phyloP scores from a whole-genome alignment of 2,113 vertebrate genomes.

The Alces alces region DNA sequence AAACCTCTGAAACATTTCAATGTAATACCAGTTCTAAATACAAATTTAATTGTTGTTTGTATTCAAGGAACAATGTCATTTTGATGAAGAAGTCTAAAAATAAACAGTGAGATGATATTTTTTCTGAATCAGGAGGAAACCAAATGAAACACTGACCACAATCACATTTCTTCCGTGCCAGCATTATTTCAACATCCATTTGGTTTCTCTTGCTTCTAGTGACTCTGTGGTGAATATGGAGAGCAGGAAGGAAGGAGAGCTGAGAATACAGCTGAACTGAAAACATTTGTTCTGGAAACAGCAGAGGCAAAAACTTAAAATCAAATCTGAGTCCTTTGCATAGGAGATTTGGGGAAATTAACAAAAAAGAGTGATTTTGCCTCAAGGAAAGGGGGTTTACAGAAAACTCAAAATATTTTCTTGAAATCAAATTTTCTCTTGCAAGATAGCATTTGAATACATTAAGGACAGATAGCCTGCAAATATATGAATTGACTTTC shows the following conservation, averaged over 20 bases:
- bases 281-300: neutral
- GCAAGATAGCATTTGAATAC: neutral
- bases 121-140: neutral
- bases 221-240: neutral
- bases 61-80: neutral
- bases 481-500: conserved; percentile 30
- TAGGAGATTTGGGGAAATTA: neutral
- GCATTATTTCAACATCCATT: neutral
- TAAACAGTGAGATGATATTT: neutral
- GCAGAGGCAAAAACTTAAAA: neutral
- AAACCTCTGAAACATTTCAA: neutral
- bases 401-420: neutral
- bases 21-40: neutral
- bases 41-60: neutral
- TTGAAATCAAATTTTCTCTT: conserved; percentile 14
- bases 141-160: neutral
- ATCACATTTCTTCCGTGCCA: neutral
- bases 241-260: neutral
- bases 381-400: neutral
- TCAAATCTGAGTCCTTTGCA: neutral
- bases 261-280: neutral
- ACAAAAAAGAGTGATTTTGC: neutral
- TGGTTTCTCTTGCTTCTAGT: neutral
- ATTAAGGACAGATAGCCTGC: neutral
- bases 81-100: conserved; percentile 20